Evolutionary conservation across 2,888 invertebrate species (phyloP).

Genomic region (Thereva unica): DNA sequence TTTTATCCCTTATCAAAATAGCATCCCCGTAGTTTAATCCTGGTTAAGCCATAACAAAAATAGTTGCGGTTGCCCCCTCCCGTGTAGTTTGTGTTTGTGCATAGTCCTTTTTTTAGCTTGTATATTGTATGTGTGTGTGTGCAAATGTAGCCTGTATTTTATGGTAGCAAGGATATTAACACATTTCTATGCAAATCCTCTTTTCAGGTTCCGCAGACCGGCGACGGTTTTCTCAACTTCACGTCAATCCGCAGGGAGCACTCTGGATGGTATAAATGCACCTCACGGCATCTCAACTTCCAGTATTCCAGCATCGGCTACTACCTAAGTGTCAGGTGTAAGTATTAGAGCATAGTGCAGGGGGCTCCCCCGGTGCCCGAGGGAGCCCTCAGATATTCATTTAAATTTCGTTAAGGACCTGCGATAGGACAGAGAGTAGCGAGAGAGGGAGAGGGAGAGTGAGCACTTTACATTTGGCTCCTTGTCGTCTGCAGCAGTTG

Average conservation of each 20-base stretch:
- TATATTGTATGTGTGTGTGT: too few relatives aligned
- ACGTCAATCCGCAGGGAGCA: constrained; percentile 76
- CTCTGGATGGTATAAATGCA: constrained; percentile 93
- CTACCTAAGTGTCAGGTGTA: constrained; percentile 85
- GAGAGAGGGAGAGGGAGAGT: too few relatives aligned
- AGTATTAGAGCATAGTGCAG: constrained; percentile 58
- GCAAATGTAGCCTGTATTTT: too few relatives aligned
- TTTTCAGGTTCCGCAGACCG: constrained; percentile 67
- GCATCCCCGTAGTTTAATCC: too few relatives aligned
- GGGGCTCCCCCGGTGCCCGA: neutral
- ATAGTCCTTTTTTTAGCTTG: too few relatives aligned
- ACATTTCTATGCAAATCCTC: constrained; percentile 26
- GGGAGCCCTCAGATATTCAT: constrained; percentile 2
- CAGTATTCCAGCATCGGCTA: constrained; percentile 89
- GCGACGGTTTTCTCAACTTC: constrained; percentile 84
- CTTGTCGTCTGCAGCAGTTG: constrained; percentile 1
- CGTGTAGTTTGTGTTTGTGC: too few relatives aligned
- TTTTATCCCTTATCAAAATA: too few relatives aligned
- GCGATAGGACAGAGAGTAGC: too few relatives aligned
- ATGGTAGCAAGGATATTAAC: constrained; percentile 12
- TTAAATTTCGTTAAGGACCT: constrained; percentile 31
- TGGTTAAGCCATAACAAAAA: too few relatives aligned
- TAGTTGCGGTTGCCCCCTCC: too few relatives aligned
- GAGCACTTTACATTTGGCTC: neutral
- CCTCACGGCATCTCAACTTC: constrained; percentile 79